Conservation (phyloP, 1,140 invertebrate species). For the Zelostemma sp. region DNA sequence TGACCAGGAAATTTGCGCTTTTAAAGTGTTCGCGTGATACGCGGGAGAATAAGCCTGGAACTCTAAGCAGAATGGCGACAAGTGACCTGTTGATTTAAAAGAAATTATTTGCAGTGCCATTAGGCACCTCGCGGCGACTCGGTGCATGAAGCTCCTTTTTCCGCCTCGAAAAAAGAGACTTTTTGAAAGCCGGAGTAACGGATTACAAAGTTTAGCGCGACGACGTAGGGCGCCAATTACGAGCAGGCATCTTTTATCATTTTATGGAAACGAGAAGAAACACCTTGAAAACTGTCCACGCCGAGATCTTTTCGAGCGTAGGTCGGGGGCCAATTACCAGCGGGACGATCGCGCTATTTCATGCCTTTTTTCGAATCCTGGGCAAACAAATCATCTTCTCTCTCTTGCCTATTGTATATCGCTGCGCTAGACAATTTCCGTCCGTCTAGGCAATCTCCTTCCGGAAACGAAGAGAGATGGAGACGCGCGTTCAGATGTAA, state of each 20-base stretch:
- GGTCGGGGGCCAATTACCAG: neutral
- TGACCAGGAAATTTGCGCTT: slow-evolving; percentile 64
- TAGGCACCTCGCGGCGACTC: slow-evolving; percentile 44
- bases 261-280: no score
- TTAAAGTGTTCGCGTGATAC: slow-evolving; percentile 56
- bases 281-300: no score
- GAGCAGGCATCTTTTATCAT: no score
- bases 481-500: slow-evolving; percentile 31
- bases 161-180: slow-evolving; percentile 21
- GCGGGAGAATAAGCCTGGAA: slow-evolving; percentile 53
- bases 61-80: slow-evolving; percentile 57
- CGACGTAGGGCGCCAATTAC: neutral
- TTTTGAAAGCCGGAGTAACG: neutral
- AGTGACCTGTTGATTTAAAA: slow-evolving; percentile 64
- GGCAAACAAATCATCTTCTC: no score
- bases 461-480: slow-evolving; percentile 12
- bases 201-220: slow-evolving; percentile 20
- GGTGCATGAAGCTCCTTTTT: slow-evolving; percentile 28
- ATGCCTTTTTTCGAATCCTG: no score
- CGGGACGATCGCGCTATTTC: neutral
- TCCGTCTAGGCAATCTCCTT: slow-evolving; percentile 22
- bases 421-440: slow-evolving; percentile 45
- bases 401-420: neutral
- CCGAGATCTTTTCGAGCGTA: neutral
- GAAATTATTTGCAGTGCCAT: slow-evolving; percentile 67